Evolutionary conservation across 2,888 invertebrate genomes (phyloP).

Genomic region (Spatulosminthurus flaviceps): DNA sequence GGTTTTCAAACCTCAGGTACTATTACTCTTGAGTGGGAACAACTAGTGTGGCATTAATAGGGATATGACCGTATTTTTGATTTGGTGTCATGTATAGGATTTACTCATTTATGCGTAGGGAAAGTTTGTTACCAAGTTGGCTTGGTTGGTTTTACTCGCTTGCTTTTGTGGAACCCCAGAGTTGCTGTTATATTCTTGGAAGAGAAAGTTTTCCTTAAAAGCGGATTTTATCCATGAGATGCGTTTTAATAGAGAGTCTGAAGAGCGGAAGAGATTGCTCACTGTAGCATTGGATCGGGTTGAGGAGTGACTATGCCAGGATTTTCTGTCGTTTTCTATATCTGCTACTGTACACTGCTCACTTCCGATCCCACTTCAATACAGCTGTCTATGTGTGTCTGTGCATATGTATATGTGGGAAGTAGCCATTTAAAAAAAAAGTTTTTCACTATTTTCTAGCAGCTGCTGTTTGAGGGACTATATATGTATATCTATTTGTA

Average conservation of each 20-base stretch:
- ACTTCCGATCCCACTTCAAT: background rate
- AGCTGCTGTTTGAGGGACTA: background rate
- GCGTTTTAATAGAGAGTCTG: conserved; percentile 20
- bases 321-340: background rate
- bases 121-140: too few species aligned
- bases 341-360: background rate
- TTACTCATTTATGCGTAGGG: too few species aligned
- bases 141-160: too few species aligned
- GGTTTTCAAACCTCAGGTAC: too few species aligned
- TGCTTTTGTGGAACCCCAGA: too few species aligned
- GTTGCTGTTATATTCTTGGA: background rate
- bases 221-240: conserved; percentile 26
- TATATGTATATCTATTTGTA: too few species aligned
- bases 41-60: too few species aligned
- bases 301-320: background rate
- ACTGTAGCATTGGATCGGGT: background rate
- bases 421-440: background rate
- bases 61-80: too few species aligned
- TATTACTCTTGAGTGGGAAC: too few species aligned
- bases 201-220: conserved; percentile 17
- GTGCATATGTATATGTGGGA: too few species aligned
- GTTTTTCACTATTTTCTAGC: background rate
- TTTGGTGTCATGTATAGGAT: too few species aligned
- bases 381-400: too few species aligned
- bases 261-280: conserved; percentile 18